These are phyloP conservation scores for Ara ararauna DNA, from an alignment of 2,797 vertebrate species.

Conservation along the genomic window DNA sequence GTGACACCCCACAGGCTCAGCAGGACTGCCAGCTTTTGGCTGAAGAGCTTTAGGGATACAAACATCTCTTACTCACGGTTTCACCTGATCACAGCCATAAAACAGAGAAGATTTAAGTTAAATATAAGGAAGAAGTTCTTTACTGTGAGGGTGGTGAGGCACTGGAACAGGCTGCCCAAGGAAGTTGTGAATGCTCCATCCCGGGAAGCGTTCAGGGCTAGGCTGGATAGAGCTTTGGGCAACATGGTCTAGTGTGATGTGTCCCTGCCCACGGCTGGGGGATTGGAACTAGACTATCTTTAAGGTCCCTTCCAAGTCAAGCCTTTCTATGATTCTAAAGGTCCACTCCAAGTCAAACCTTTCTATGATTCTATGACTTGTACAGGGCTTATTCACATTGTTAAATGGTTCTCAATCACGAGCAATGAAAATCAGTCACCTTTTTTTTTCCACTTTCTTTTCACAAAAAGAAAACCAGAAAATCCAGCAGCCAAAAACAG, in stretches of 20 bases:
- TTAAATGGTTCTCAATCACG: background rate
- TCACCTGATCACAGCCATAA: background rate
- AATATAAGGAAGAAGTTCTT: background rate
- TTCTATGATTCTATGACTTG: background rate
- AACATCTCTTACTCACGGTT: background rate
- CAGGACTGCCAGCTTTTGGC: background rate
- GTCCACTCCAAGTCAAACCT: background rate
- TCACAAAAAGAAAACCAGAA: background rate
- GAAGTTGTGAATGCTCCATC: background rate
- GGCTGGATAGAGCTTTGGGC: background rate
- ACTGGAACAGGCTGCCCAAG: background rate
- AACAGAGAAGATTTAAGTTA: background rate
- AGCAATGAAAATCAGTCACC: background rate
- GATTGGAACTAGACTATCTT: background rate
- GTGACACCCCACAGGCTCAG: fast-evolving
- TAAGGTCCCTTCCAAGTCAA: background rate
- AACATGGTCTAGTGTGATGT: background rate
- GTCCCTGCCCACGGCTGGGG: background rate
- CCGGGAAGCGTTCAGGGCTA: background rate
- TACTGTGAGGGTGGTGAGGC: background rate
- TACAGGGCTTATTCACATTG: background rate
- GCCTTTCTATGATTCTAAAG: background rate
- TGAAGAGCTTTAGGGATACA: background rate
- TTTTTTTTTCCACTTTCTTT: background rate
- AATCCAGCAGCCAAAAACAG: background rate